phyloP scores from a whole-genome alignment of 2,888 invertebrate genomes.

The Gnatocerus cornutus region DNA sequence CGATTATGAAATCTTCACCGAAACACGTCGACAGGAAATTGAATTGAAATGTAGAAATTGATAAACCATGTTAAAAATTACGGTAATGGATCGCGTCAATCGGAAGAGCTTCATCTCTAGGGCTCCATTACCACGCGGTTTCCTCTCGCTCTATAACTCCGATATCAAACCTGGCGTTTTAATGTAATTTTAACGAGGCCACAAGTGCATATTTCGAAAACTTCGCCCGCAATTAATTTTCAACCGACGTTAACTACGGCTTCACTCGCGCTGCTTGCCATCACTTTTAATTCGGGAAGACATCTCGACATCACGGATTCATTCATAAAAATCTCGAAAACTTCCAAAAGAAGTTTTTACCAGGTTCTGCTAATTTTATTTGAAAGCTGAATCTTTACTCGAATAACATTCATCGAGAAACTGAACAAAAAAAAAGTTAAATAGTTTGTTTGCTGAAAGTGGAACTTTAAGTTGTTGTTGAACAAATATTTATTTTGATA shows the following conservation, averaged over 20 bases:
- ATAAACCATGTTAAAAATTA: constrained; percentile 69
- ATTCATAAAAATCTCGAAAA: not conserved
- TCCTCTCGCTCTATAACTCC: constrained; percentile 56
- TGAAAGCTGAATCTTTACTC: no score
- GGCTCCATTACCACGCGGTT: constrained; percentile 51
- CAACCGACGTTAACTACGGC: constrained; percentile 56
- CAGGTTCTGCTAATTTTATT: no score
- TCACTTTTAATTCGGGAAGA: constrained; percentile 1
- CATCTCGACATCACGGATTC: not conserved
- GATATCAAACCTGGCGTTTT: constrained; percentile 68
- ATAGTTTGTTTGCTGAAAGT: no score
- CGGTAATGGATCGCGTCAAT: constrained; percentile 67
- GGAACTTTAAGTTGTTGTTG: no score
- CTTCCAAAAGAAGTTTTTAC: not conserved
- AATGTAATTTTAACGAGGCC: constrained; percentile 70
- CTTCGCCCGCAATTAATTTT: constrained; percentile 60
- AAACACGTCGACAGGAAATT: constrained; percentile 64
- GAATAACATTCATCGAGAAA: no score
- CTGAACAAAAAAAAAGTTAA: no score
- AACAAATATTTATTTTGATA: no score
- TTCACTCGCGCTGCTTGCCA: not conserved
- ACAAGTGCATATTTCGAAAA: constrained; percentile 63
- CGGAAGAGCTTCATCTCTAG: constrained; percentile 60
- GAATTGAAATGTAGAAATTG: constrained; percentile 66
- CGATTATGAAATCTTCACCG: constrained; percentile 54